Conservation (phyloP, 2,797 vertebrate genomes). For the Harpagifer antarcticus region DNA sequence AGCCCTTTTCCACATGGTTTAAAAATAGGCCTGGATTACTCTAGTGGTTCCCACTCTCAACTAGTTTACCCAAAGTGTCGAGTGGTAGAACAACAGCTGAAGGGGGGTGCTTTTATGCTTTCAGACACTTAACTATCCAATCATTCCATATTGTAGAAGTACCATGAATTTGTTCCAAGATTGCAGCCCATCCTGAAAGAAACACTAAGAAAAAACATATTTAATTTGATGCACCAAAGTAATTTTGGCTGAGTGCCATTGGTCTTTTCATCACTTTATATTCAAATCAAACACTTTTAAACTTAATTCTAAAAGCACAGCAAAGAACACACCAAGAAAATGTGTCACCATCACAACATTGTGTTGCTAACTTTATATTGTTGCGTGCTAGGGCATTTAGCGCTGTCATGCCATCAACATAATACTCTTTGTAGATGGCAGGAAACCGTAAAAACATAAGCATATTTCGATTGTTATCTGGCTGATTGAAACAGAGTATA, state of each 20-base stretch:
- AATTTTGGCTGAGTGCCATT: conserved; percentile 7
- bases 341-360: conserved; percentile 8
- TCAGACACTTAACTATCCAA: conserved; percentile 38
- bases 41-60: conserved; percentile 28
- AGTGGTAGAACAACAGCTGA: conserved; percentile 39
- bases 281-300: conserved; percentile 10
- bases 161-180: conserved; percentile 10
- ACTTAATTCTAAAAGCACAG: conserved; percentile 38
- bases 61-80: conserved; percentile 35
- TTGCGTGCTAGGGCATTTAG: conserved; percentile 23
- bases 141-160: conserved; percentile 23
- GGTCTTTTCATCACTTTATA: conserved; percentile 21
- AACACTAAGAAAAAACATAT: conserved; percentile 6
- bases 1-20: conserved; percentile 17
- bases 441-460: conserved; percentile 32
- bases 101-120: conserved; percentile 31
- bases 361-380: conserved; percentile 21
- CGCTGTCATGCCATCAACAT: conserved; percentile 19
- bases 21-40: conserved; percentile 45
- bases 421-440: conserved; percentile 31
- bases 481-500: conserved; percentile 8
- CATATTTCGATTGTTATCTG: conserved; percentile 13
- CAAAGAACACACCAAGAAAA: conserved; percentile 7
- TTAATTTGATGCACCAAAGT: conserved; percentile 29
- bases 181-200: conserved; percentile 22